A percentile compares a stretch with the other conserved stretches of the same genome.
phyloP scores from a whole-genome alignment of 2,888 invertebrate genomes.

The Chrysomela aeneicollis region DNA sequence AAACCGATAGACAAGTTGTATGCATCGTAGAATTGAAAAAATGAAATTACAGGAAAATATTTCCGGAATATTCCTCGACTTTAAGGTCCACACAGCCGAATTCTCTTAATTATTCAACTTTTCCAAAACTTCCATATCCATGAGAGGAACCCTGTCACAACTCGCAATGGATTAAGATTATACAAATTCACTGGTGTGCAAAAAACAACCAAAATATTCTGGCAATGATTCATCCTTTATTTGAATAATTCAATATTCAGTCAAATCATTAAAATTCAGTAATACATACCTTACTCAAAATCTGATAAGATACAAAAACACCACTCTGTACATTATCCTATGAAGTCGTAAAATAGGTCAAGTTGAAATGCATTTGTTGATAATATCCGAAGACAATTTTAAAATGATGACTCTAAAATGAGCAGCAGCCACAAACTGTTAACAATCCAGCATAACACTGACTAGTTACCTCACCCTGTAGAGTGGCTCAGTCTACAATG shows the following conservation, averaged over 20 bases:
- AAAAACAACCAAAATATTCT: not conserved
- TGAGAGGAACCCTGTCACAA: not conserved
- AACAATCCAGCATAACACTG: slow-evolving; percentile 56
- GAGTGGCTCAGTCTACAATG: slow-evolving; percentile 56
- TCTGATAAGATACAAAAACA: slow-evolving; percentile 21
- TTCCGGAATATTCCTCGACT: no score
- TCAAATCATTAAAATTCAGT: slow-evolving; percentile 26
- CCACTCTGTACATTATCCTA: slow-evolving; percentile 22
- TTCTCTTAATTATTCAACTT: no score
- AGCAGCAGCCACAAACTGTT: slow-evolving; percentile 52
- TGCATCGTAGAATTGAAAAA: no score
- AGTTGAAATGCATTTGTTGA: slow-evolving; percentile 16
- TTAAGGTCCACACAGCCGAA: no score
- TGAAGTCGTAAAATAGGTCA: not conserved
- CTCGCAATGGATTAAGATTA: not conserved
- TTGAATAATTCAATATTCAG: slow-evolving; percentile 22
- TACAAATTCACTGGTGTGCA: not conserved
- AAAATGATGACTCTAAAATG: slow-evolving; percentile 36
- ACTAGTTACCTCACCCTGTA: slow-evolving; percentile 58
- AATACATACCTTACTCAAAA: not conserved
- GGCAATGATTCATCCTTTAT: not conserved
- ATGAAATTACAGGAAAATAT: no score
- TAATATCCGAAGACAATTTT: slow-evolving; percentile 18
- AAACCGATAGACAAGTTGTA: no score
- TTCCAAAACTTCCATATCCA: no score